Base-by-base conservation (phyloP, 2,888 invertebrate species). In the Tetanocera ferruginea region DNA sequence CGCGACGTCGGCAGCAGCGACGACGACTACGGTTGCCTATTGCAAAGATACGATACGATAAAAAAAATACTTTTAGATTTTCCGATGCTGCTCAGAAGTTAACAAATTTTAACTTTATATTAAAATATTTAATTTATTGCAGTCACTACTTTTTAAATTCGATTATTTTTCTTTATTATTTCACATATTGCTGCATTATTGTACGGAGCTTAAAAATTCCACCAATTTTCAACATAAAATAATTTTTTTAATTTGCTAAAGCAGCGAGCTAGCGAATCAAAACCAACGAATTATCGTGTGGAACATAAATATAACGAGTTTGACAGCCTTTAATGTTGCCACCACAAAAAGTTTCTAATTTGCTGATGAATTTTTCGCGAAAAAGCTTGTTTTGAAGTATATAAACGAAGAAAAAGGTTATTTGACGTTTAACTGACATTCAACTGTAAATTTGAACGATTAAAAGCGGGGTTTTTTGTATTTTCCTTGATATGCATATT, bases 191-290 rank as follows among this genome's bases (percentile, higher is more conserved):
- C 17, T 19, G 11, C 60, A 72, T 34, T 60, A 37, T 60, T 60
- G 25, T 57, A n/a, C n/a, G 14, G 25, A 69, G 49, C 25, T 69
- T 19, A 49, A 5, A 69, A 69, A 51, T 69, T 51, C 25, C 28
- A 49, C 23, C 51, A 69, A 57, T 72, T 72, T 72, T 72, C 60
- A 31, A 17, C 25, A 28, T 52, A 28, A 71, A 55, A 52, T 34
- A 52, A 31, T 52, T 71, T 69, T 71, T 52, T 28, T 34, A 34
- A 37, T 49, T 19, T 67, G 37, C 43, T 37, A 19, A n/a, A 19
- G 37, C 25, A 25, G 60, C 8, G 28, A 43, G 6, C 11, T 11
- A 43, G 43, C 14, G 11, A 43, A n/a, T n/a, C n/a, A n/a, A n/a
- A 43, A 11, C 14, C 11, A 11, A 14, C 43, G 43, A 43, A 11